Evolutionary conservation across 2,888 invertebrate genomes (phyloP).

Genomic region (Eudemis profundana): DNA sequence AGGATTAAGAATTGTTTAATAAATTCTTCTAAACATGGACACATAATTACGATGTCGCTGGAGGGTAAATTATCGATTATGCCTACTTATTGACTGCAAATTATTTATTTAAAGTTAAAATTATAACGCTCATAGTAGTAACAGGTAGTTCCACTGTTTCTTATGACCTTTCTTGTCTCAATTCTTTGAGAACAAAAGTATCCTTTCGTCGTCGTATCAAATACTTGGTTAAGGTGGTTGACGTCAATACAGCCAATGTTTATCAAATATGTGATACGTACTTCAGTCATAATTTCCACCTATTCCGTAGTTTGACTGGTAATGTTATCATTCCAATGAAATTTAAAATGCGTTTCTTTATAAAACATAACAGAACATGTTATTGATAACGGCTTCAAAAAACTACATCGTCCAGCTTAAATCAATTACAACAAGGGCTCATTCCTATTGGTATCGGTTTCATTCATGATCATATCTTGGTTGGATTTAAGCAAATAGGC

Average conservation of each 20-base stretch:
- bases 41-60: not conserved
- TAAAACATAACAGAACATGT: not conserved
- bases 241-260: constrained; percentile 14
- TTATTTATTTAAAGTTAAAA: not conserved
- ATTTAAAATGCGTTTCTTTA: constrained; percentile 14
- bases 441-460: no score
- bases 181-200: no score
- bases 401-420: no score
- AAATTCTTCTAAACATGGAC: constrained; percentile 6
- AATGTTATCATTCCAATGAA: constrained; percentile 21
- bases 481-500: no score
- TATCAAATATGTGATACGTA: constrained; percentile 4
- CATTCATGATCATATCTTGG: no score
- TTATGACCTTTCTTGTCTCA: no score
- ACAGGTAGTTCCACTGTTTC: no score
- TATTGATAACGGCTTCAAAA: not conserved
- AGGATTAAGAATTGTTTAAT: constrained; percentile 21
- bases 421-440: no score
- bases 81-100: not conserved
- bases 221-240: not conserved
- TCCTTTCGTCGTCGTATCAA: no score
- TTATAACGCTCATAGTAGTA: no score
- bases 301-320: constrained; percentile 7
- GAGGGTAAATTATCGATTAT: not conserved
- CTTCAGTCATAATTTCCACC: constrained; percentile 5